Evolutionary conservation across 2,113 vertebrate genomes (phyloP), one percentile per base, ranked within the genome.

Genomic region (Labeo rohita): DNA sequence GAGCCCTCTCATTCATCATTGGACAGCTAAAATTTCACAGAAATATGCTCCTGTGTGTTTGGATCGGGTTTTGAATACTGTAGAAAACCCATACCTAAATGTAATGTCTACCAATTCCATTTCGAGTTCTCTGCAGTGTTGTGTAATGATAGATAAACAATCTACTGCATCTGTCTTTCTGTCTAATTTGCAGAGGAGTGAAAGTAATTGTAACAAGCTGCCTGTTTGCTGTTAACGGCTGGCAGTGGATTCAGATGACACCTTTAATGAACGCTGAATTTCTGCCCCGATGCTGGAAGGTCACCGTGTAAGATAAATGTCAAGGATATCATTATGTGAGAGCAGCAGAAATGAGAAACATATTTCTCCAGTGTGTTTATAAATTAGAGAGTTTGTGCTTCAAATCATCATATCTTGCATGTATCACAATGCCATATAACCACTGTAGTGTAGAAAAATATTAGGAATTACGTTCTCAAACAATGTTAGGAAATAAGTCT

Each of bases 281-380:
- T 50, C 65, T 84, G 75, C 50, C 78, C 81, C 59, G 47, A 76
- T 45, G 74, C 65, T 72, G 77, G 65, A 84, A 84, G 86, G 86
- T 87, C 75, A 50, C 6, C 36, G 28, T 80, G 43, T 34, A 72
- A 87, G 45, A 43, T 70, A 77, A 78, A 80, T 78, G 83, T 85
- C 77, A 82, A 75, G 59, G 83, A 68, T 63, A 87, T 77, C 61
- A 89, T 87, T 85, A 89, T 74, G 49, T 80, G 76, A 56, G 66
- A 63, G 6, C 61, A 56, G 66, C 52, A 73, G 28, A 83, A 86
- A 88, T 52, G 59, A 73, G 80, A 86, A 50, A 54, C 4, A 8
- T 18, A 39, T 59, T 78, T 78, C 76, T 83, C 54, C 18, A 43
- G 34, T 63, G 66, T 63, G 50, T 73, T 72, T 18, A 23, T 54